Evolutionary conservation across 2,797 vertebrate genomes (phyloP).

Genomic region (Peromyscus nudipes): DNA sequence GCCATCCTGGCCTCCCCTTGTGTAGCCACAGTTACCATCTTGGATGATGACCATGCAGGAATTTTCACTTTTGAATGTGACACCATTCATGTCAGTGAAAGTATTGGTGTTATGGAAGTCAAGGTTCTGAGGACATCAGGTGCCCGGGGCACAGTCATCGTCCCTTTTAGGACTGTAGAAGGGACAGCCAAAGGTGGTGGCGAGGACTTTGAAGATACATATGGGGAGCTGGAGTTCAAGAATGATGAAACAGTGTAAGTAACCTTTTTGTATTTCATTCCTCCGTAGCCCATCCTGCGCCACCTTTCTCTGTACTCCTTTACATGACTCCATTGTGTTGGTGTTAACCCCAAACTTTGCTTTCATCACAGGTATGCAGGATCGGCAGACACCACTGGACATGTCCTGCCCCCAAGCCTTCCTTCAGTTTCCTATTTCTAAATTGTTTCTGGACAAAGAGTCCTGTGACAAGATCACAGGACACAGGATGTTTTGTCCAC

Average conservation of each 20-base stretch:
- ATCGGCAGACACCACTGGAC: slow-evolving; percentile 75
- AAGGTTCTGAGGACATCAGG: slow-evolving; percentile 99
- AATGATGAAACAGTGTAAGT: slow-evolving; percentile 99
- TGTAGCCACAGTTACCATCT: slow-evolving; percentile 97
- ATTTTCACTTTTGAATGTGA: slow-evolving; percentile 99
- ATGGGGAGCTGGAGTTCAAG: slow-evolving; percentile 98
- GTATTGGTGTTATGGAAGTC: slow-evolving; percentile 97
- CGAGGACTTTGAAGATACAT: slow-evolving; percentile 98
- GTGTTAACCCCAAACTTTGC: slow-evolving; percentile 82
- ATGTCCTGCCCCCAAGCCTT: slow-evolving; percentile 76
- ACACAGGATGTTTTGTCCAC: slow-evolving; percentile 73
- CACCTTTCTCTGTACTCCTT: slow-evolving; percentile 15
- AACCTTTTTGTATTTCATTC: slow-evolving; percentile 28
- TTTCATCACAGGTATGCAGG: slow-evolving; percentile 85
- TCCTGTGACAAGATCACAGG: slow-evolving; percentile 85
- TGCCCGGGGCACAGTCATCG: slow-evolving; percentile 97
- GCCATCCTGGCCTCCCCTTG: slow-evolving; percentile 94
- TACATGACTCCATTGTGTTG: slow-evolving; percentile 38
- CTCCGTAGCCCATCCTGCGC: no score
- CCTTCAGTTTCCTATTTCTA: slow-evolving; percentile 82
- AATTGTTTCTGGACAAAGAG: slow-evolving; percentile 82
- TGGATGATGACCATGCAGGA: slow-evolving; percentile 98
- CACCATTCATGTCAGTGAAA: slow-evolving; percentile 95
- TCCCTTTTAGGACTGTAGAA: slow-evolving; percentile 97
- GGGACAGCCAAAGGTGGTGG: slow-evolving; percentile 98